Base-by-base conservation (phyloP, 2,888 invertebrate genomes). In the Ischnura elegans region DNA sequence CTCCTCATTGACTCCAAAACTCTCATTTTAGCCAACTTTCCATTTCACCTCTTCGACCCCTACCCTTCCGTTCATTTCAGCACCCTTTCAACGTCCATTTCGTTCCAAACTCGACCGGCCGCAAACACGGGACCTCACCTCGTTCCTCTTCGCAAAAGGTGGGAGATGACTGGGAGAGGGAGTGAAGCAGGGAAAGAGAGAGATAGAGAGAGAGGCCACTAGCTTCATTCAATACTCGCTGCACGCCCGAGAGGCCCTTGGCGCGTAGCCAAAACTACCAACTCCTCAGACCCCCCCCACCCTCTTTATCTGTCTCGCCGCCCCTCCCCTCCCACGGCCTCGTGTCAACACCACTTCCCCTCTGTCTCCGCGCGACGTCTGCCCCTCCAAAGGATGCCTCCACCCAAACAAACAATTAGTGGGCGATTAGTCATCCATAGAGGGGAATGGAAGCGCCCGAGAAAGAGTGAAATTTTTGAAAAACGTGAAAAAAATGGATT, bases 331-430 rank as follows among this genome's bases (percentile, higher is more conserved):
- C n/a, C 46, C 45, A 8, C 8, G 21, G 10, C 45, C 25, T 25
- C 19, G 45, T 46, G n/a, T 46, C n/a, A n/a, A 25, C 43, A 76
- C 36, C 76, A 76, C 76, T 36, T 25, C 25, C 45, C 36, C 36
- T 16, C 76, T n/a, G 16, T 6, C 76, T 36, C 76, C 3, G 6
- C 76, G 25, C 29, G 36, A 36, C 76, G 76, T 76, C 76, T 76
- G 29, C 46, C 45, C 25, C 46, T 86, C 51, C 8, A 5, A 46
- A n/a, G 86, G 21, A 25, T n/a, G 45, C 86, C n/a, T n/a, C 42
- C 51, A 87, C 87, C 87, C 87, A 87, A 87, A 87, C 87, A 87
- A 87, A 87, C 87, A 87, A 87, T 87, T 87, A 87, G 51, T 55
- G 51, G 55, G 42, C 87, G 36, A 87, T 87, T 61, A 87, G 87